Evolutionary conservation across 92 coral and sea anemone species (phyloP).

Genomic region (Desmophyllum pertusum): DNA sequence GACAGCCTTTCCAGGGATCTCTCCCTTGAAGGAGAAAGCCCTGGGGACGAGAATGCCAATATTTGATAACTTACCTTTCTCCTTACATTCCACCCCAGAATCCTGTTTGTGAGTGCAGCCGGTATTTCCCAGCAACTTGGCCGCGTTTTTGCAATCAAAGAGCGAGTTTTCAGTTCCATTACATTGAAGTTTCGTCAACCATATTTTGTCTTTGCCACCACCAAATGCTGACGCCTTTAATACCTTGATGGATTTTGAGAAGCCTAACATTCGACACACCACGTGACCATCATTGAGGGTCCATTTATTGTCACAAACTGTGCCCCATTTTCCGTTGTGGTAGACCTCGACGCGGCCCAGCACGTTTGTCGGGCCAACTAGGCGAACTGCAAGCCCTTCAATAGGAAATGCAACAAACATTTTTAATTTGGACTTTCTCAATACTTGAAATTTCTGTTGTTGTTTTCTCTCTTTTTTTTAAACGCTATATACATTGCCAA

Average conservation of each 20-base stretch:
- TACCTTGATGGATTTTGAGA: background rate
- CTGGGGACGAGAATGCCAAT: background rate
- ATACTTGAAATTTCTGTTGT: no score
- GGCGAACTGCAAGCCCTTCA: background rate
- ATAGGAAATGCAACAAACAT: background rate
- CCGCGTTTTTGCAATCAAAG: background rate
- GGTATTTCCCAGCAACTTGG: background rate
- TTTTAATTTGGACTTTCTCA: background rate
- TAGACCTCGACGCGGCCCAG: slow-evolving; percentile 8
- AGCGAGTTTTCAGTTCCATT: slow-evolving; percentile 18
- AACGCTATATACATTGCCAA: no score
- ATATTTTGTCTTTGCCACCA: background rate
- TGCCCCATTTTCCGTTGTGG: slow-evolving; percentile 1
- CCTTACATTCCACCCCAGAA: background rate
- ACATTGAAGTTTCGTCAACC: slow-evolving; percentile 13
- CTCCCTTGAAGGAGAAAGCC: no score
- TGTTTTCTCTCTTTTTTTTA: no score
- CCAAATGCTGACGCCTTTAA: background rate
- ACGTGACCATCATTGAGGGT: background rate
- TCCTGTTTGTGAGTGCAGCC: background rate
- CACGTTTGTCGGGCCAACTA: background rate
- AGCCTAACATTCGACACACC: slow-evolving; percentile 10
- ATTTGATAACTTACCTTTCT: background rate
- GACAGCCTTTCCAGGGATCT: no score
- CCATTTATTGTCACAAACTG: slow-evolving; percentile 11